Conservation (phyloP, 2,888 invertebrate genomes). For the Caradrina kadenii region DNA sequence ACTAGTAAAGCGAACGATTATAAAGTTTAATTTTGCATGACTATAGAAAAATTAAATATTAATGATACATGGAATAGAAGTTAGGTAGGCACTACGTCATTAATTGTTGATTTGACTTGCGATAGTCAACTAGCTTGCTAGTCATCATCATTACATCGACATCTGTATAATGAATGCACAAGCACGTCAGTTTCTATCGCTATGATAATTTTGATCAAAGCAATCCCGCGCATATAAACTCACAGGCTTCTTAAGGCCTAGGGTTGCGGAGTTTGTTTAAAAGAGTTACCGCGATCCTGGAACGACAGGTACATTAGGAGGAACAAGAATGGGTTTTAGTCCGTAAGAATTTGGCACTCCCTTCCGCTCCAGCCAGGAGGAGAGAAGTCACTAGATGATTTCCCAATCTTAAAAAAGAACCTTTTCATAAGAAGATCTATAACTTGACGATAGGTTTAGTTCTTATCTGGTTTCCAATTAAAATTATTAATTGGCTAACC, state of each 20-base stretch:
- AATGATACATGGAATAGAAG: slow-evolving; percentile 33
- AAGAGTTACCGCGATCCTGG: too few relatives aligned
- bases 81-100: slow-evolving; percentile 10
- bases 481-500: neutral
- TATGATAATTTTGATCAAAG: slow-evolving; percentile 22
- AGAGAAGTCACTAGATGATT: too few relatives aligned
- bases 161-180: slow-evolving; percentile 41
- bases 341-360: too few relatives aligned
- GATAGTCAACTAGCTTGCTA: slow-evolving; percentile 14
- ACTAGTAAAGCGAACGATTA: neutral
- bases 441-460: neutral
- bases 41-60: slow-evolving; percentile 23
- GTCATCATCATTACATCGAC: slow-evolving; percentile 40
- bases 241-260: neutral
- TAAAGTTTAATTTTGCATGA: slow-evolving; percentile 30
- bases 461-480: neutral
- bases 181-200: slow-evolving; percentile 13
- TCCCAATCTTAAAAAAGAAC: too few relatives aligned
- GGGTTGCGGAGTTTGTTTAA: too few relatives aligned
- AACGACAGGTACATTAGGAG: too few relatives aligned
- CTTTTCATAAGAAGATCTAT: too few relatives aligned
- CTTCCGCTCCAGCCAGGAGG: too few relatives aligned
- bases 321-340: too few relatives aligned
- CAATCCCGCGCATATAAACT: slow-evolving; percentile 2
- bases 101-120: slow-evolving; percentile 29